Evolutionary conservation across 1,140 invertebrate species (phyloP), one percentile per base, ranked within the genome.

Genomic region (Sarcophaga peregrina): DNA sequence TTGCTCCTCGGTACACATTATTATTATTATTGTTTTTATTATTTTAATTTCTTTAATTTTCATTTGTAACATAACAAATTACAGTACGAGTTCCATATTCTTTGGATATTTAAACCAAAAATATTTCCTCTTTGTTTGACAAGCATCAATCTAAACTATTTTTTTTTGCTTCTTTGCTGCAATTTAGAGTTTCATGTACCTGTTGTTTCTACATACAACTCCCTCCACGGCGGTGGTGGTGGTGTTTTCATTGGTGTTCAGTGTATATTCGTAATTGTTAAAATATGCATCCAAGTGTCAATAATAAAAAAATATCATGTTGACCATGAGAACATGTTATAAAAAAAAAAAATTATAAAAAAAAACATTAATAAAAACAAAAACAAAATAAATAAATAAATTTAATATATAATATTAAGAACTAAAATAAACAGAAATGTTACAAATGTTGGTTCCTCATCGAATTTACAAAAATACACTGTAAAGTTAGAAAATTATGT

Each of bases 241-340:
- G 17, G 62, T 62, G 62, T 68, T 58, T 58, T 58, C n/a, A n/a
- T n/a, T n/a, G n/a, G n/a, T n/a, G n/a, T n/a, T n/a, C n/a, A 75
- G 8, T 75, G 37, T 37, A 4, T 46, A 47, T 13, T 47, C 74
- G 37, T 75, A 50, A 54, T 80, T 80, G 45, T 80, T 80, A 52
- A 80, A 80, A 80, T 80, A 80, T 80, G 78, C 78, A 80, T 50
- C 78, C 20, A 83, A 83, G 75, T 83, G 76, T 83, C 82, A 83
- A 83, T 83, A 83, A 83, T 83, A 80, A 83, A 83, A n/a, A 37
- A 83, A 78, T 80, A 87, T 85, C 88, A 88, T 85, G 86, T 88
- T 89, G 88, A 86, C 88, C 88, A 86, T 89, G 88, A 89, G 88
- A 89, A 89, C 88, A 89, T 89, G 88, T 89, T 89, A 89, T 89